phyloP scores from a whole-genome alignment of 2,888 invertebrate genomes.

The Ceratothoa steindachneri region DNA sequence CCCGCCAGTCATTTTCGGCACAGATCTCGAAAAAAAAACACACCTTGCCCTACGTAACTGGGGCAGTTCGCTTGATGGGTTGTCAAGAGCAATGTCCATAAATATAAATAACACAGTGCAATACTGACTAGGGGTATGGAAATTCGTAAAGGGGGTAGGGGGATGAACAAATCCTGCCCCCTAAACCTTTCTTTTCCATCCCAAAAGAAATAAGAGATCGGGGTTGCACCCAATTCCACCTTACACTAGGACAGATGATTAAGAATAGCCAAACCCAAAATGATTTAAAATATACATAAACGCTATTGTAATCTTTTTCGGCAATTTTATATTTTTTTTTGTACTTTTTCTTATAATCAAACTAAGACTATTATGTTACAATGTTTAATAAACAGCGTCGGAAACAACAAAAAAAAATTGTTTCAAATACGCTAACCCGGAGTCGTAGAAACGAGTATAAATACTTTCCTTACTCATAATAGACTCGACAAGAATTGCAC shows the following conservation, averaged over 20 bases:
- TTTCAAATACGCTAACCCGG: too few relatives aligned
- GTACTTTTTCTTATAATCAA: not conserved
- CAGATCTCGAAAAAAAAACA: too few relatives aligned
- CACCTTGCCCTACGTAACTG: too few relatives aligned
- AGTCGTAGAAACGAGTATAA: too few relatives aligned
- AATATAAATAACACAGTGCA: slow-evolving; percentile 8
- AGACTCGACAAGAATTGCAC: too few relatives aligned
- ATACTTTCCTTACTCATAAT: too few relatives aligned
- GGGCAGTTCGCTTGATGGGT: too few relatives aligned
- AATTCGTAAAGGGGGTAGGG: not conserved
- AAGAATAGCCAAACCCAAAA: not conserved
- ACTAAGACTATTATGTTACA: not conserved
- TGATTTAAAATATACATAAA: not conserved
- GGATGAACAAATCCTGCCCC: not conserved
- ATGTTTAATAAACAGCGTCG: too few relatives aligned
- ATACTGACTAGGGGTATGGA: slow-evolving; percentile 11
- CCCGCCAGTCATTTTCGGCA: too few relatives aligned
- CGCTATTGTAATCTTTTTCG: not conserved
- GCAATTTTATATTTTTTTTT: not conserved
- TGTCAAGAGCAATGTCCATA: not conserved
- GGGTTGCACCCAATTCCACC: not conserved
- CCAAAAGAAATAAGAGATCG: not conserved
- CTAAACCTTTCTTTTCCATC: not conserved
- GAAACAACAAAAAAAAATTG: too few relatives aligned
- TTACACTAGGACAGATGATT: not conserved